Evolutionary conservation across 2,888 invertebrate genomes (phyloP).

Genomic region (Amaurobius ferox): DNA sequence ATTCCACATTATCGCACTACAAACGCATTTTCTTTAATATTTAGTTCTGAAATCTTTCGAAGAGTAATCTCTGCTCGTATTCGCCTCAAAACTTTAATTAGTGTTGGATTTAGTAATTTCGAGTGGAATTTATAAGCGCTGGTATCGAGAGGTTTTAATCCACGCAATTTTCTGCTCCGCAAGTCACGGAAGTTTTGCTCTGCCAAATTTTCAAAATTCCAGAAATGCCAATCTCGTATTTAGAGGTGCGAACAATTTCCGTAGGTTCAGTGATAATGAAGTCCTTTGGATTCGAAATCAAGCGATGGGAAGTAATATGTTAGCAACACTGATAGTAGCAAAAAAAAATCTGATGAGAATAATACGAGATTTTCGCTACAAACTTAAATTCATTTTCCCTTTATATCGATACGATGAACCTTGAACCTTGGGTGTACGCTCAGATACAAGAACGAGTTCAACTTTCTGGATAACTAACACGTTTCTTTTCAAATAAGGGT

Average conservation of each 20-base stretch:
- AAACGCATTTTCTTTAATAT: not conserved
- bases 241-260: not conserved
- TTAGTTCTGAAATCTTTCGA: not conserved
- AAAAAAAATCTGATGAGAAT: no score
- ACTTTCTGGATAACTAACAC: no score
- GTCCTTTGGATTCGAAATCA: not conserved
- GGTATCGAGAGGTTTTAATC: not conserved
- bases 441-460: no score
- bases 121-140: not conserved
- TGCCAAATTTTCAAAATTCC: not conserved
- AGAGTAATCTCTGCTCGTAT: not conserved
- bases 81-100: constrained; percentile 3
- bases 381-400: no score
- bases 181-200: not conserved
- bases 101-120: not conserved
- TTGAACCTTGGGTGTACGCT: no score
- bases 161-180: not conserved
- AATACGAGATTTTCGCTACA: no score
- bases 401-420: no score
- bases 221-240: not conserved
- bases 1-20: no score
- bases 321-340: no score
- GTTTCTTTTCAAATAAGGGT: no score
- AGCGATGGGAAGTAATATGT: no score
- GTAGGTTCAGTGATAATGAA: not conserved